Percentiles rank a stretch among this genome's conserved stretches.
Evolutionary conservation across 2,888 invertebrate genomes (phyloP).

Genomic region (Lymantria monacha): DNA sequence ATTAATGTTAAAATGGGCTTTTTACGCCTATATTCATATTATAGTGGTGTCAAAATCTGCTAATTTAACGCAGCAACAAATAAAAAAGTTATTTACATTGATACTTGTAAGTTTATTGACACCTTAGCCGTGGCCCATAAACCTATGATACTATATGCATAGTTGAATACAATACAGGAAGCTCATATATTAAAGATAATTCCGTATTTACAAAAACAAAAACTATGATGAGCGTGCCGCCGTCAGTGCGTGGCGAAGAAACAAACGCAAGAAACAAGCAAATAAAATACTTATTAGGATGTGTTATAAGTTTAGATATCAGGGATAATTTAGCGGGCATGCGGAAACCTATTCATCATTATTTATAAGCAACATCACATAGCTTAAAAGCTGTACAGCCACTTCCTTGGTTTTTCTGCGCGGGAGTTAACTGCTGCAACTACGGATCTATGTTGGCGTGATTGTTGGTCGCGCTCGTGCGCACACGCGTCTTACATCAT

Average conservation of each 20-base stretch:
- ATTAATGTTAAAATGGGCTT: no score
- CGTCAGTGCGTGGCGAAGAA: background rate
- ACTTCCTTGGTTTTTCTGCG: slow-evolving; percentile 72
- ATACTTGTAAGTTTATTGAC: no score
- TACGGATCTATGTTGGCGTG: slow-evolving; percentile 50
- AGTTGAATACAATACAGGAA: background rate
- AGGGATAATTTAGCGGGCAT: slow-evolving; percentile 58
- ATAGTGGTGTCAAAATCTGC: no score
- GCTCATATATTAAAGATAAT: background rate
- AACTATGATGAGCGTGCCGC: background rate
- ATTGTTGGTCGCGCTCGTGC: slow-evolving; percentile 58
- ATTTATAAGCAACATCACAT: slow-evolving; percentile 69
- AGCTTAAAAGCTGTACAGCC: slow-evolving; percentile 44
- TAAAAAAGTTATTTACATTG: no score
- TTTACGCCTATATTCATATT: no score
- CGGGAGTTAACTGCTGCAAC: slow-evolving; percentile 29
- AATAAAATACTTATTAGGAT: slow-evolving; percentile 13
- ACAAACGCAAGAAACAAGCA: slow-evolving; percentile 2
- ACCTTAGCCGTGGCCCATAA: background rate
- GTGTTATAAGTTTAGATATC: slow-evolving; percentile 22
- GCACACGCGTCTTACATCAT: slow-evolving; percentile 59
- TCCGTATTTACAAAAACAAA: background rate
- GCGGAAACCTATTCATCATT: slow-evolving; percentile 68
- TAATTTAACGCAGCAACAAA: no score
- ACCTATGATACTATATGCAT: background rate